These are phyloP conservation scores for Apodemia duryi DNA, from an alignment of 2,888 invertebrate genomes.

Conservation along the genomic window DNA sequence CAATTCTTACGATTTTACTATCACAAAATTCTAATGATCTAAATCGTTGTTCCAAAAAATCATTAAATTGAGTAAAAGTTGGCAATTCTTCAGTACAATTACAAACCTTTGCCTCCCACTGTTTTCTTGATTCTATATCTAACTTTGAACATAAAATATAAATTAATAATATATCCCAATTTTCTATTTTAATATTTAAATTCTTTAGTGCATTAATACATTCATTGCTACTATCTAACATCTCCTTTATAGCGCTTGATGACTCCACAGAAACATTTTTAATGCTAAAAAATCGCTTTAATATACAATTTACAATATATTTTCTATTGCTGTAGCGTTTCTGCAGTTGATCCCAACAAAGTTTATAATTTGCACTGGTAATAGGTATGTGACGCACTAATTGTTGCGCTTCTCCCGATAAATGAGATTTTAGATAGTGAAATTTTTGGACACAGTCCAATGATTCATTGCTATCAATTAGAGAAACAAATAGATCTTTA, in stretches of 20 bases:
- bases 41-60: constrained; percentile 30
- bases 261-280: constrained; percentile 16
- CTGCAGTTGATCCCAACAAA: constrained; percentile 25
- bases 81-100: constrained; percentile 30
- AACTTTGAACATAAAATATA: constrained; percentile 27
- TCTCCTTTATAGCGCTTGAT: constrained; percentile 12
- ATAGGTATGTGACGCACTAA: constrained; percentile 21
- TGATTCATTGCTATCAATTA: constrained; percentile 22
- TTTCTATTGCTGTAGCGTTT: constrained; percentile 32
- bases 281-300: constrained; percentile 26
- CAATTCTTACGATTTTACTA: not conserved
- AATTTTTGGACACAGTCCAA: constrained; percentile 26
- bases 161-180: constrained; percentile 33
- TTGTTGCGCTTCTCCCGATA: constrained; percentile 24
- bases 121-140: constrained; percentile 29
- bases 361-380: constrained; percentile 28
- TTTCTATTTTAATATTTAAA: constrained; percentile 24
- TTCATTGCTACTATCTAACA: constrained; percentile 21
- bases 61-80: constrained; percentile 27
- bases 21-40: constrained; percentile 29
- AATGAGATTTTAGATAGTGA: constrained; percentile 22
- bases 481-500: constrained; percentile 25
- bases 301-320: constrained; percentile 28
- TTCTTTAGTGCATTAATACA: constrained; percentile 28
- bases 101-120: constrained; percentile 29